A percentile compares a stretch with the other conserved stretches of the same genome.
These are phyloP conservation scores for Brenthis daphne DNA, from an alignment of 2,888 invertebrate species.

Conservation along the genomic window DNA sequence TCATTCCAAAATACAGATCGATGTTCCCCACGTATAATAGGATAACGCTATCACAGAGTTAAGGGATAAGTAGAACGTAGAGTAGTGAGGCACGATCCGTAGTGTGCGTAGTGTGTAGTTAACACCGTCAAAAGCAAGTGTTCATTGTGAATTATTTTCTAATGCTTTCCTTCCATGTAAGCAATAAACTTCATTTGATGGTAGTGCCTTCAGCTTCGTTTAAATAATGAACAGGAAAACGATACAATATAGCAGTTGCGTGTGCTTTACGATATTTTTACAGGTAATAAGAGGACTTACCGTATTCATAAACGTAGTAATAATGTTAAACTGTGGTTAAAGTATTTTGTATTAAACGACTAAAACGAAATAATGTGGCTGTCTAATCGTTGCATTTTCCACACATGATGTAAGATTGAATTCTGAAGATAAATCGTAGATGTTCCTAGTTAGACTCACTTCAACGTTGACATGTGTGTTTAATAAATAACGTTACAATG, in stretches of 20 bases:
- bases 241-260: conserved; percentile 70
- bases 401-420: conserved; percentile 64
- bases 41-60: conserved; percentile 49
- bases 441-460: conserved; percentile 73
- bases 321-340: conserved; percentile 72
- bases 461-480: conserved; percentile 67
- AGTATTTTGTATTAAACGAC: conserved; percentile 71
- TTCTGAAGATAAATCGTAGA: conserved; percentile 60
- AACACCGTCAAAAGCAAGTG: conserved; percentile 64
- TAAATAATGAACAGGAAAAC: conserved; percentile 61
- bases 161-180: conserved; percentile 74
- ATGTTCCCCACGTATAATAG: conserved; percentile 58
- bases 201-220: conserved; percentile 81
- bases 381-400: conserved; percentile 77
- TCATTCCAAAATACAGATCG: conserved; percentile 62
- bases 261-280: conserved; percentile 80
- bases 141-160: conserved; percentile 73
- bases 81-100: conserved; percentile 56
- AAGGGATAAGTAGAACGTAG: conserved; percentile 54
- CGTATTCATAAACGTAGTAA: conserved; percentile 75
- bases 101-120: conserved; percentile 40
- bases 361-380: conserved; percentile 69
- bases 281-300: conserved; percentile 76
- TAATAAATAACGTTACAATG: conserved; percentile 49
- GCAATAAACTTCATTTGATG: conserved; percentile 76